A percentile compares a stretch with the other conserved stretches of the same genome.
These are phyloP conservation scores for Nemopilema nomurai DNA, from an alignment of 30 jellyfish, hydroid and myxozoan species.

Conservation along the genomic window DNA sequence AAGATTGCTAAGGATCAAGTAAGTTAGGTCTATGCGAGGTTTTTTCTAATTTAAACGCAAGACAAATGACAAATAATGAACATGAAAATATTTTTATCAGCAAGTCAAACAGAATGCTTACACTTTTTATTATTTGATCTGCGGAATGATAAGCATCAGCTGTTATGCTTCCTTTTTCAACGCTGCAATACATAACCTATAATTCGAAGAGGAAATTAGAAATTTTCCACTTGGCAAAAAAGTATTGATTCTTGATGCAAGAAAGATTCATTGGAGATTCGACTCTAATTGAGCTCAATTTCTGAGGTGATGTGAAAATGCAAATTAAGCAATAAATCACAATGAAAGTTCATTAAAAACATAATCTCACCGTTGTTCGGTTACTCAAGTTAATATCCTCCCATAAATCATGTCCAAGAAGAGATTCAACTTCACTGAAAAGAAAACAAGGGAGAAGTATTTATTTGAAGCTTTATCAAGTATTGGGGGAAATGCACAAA, in stretches of 20 bases:
- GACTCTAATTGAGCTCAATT: no score
- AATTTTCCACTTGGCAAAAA: no score
- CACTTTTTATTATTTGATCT: neutral
- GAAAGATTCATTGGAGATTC: no score
- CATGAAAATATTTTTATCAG: no score
- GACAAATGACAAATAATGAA: no score
- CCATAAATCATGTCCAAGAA: constrained; percentile 29
- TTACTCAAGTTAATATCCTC: constrained; percentile 2
- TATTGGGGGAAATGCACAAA: neutral
- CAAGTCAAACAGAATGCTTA: constrained; percentile 5
- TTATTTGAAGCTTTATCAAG: neutral
- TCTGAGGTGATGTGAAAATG: no score
- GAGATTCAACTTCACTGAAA: neutral
- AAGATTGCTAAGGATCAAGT: no score
- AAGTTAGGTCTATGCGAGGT: no score
- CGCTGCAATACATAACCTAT: neutral
- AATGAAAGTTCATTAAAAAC: neutral
- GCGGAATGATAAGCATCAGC: neutral
- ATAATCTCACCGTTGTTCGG: constrained; percentile 38
- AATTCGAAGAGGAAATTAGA: neutral
- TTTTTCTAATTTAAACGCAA: no score
- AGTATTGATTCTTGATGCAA: no score
- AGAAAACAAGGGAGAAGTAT: neutral
- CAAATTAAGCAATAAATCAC: no score
- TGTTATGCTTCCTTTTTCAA: neutral